Percentiles rank a stretch among this genome's conserved stretches.
phyloP scores from a whole-genome alignment of 2,113 vertebrate species.

The Salvator merianae region DNA sequence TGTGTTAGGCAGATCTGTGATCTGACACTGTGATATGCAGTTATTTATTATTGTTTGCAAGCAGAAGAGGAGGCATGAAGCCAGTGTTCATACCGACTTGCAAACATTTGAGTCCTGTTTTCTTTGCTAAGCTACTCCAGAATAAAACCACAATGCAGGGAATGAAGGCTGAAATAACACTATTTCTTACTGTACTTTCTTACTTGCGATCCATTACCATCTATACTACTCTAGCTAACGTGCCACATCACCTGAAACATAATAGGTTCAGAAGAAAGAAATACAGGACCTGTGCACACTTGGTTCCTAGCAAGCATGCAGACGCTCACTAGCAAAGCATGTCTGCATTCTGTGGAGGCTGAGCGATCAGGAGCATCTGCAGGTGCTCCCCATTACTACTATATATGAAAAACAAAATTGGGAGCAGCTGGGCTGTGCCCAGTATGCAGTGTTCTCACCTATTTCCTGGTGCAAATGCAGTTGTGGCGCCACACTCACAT shows the following conservation, averaged over 20 bases:
- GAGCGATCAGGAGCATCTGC: too few species aligned
- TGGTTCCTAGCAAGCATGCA: too few species aligned
- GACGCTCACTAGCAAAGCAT: too few species aligned
- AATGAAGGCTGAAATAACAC: not conserved
- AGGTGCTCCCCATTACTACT: too few species aligned
- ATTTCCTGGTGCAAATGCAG: too few species aligned
- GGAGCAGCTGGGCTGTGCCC: too few species aligned
- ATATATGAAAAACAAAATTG: too few species aligned
- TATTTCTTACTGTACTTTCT: not conserved
- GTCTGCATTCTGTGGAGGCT: too few species aligned
- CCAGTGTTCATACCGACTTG: not conserved
- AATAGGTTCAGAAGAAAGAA: not conserved
- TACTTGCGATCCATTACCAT: not conserved
- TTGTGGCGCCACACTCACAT: too few species aligned
- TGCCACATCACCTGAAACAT: not conserved
- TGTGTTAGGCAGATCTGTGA: too few species aligned
- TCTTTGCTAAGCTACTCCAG: not conserved
- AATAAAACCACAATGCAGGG: not conserved
- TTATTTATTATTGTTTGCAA: not conserved
- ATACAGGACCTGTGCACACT: too few species aligned
- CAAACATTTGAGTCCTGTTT: not conserved
- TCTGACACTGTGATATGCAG: not conserved
- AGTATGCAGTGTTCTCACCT: too few species aligned
- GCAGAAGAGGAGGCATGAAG: not conserved
- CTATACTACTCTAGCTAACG: not conserved